phyloP scores from a whole-genome alignment of 2,113 vertebrate species.

The Neotoma lepida region DNA sequence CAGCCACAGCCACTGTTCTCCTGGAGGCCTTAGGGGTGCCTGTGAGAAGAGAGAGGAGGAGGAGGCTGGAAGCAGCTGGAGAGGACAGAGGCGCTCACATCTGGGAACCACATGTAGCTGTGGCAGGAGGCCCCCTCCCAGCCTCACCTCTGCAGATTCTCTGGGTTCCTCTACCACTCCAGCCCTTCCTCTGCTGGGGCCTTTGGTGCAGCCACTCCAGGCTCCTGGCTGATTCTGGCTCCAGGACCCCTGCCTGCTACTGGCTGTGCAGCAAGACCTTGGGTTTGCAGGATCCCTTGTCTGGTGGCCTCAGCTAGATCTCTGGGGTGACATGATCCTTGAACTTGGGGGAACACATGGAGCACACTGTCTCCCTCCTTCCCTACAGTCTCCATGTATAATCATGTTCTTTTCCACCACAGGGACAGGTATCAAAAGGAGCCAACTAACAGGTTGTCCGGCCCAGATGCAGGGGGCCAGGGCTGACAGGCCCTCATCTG shows the following conservation, averaged over 20 bases:
- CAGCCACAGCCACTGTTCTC: accelerated
- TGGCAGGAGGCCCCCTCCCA: background rate
- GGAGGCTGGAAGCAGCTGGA: accelerated
- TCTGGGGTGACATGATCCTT: accelerated
- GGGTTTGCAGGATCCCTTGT: background rate
- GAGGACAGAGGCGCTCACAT: accelerated
- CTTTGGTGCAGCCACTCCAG: accelerated
- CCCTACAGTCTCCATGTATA: accelerated
- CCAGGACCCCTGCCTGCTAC: background rate
- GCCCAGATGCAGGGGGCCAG: accelerated
- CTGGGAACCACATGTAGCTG: background rate
- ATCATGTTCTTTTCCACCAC: background rate
- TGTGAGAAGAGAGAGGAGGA: background rate
- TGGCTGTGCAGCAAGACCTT: too few species aligned
- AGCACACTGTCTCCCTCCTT: accelerated
- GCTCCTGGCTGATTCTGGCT: accelerated
- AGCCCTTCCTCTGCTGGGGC: accelerated
- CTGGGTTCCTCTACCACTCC: background rate
- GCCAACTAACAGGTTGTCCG: background rate
- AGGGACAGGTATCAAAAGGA: accelerated
- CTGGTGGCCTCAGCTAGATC: background rate
- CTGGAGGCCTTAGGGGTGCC: accelerated
- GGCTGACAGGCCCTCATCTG: accelerated
- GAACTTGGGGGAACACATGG: accelerated
- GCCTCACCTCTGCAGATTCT: background rate